A percentile compares a stretch with the other conserved stretches of the same genome.
Conservation (phyloP, 53 echinoderm and acorn worm genomes). For the Arbacia lixula region DNA sequence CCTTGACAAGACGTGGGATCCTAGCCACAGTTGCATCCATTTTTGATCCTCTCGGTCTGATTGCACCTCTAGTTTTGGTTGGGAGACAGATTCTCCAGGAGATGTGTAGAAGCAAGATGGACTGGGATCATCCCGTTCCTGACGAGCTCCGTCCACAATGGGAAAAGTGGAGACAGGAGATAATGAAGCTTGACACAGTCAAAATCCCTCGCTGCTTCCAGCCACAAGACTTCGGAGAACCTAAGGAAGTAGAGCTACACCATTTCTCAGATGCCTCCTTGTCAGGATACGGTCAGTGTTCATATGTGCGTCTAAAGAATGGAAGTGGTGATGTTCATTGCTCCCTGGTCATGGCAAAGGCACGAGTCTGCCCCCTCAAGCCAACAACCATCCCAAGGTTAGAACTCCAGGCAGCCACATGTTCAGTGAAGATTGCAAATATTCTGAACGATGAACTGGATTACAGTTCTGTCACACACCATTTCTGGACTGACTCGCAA, state of each 20-base stretch:
- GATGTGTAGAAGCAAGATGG: slow-evolving; percentile 46
- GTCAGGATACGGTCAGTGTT: slow-evolving; percentile 66
- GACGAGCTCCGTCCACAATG: slow-evolving; percentile 36
- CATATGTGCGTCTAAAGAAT: slow-evolving; percentile 55
- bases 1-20: slow-evolving; percentile 45
- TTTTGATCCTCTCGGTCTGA: slow-evolving; percentile 63
- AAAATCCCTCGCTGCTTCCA: slow-evolving; percentile 53
- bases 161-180: slow-evolving; percentile 62
- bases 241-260: slow-evolving; percentile 39
- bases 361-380: slow-evolving; percentile 67
- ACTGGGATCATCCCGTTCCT: slow-evolving; percentile 59
- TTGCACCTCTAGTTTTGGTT: slow-evolving; percentile 42
- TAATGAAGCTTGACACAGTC: slow-evolving; percentile 40
- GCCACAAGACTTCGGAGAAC: slow-evolving; percentile 34
- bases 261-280: slow-evolving; percentile 72
- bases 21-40: slow-evolving; percentile 61
- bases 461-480: no score
- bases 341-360: slow-evolving; percentile 51
- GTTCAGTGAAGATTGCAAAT: slow-evolving; percentile 56
- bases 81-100: slow-evolving; percentile 55
- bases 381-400: slow-evolving; percentile 69
- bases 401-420: slow-evolving; percentile 68
- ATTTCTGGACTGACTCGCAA: slow-evolving; percentile 73
- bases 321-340: slow-evolving; percentile 10
- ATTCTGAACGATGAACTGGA: slow-evolving; percentile 62